These are phyloP conservation scores for Cerastis leucographa DNA, from an alignment of 2,888 invertebrate species.

Conservation along the genomic window DNA sequence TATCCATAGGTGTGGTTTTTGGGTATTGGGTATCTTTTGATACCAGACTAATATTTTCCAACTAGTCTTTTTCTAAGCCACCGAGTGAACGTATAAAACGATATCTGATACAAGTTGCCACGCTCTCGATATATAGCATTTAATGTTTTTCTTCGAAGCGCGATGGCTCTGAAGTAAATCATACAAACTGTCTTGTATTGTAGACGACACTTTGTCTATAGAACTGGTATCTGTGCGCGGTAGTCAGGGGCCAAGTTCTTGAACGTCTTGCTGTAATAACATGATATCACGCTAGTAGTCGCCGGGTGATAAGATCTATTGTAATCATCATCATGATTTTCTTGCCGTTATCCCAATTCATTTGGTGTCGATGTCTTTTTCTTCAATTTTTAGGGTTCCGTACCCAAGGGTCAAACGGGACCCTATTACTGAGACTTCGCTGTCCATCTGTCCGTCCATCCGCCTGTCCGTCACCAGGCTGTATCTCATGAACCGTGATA, in stretches of 20 bases:
- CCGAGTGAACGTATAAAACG: no score
- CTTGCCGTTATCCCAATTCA: no score
- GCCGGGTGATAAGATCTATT: neutral
- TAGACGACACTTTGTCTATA: neutral
- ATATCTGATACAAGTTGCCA: neutral
- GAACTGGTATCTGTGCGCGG: slow-evolving; percentile 28
- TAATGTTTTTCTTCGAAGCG: slow-evolving; percentile 37
- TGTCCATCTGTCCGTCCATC: no score
- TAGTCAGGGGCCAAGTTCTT: slow-evolving; percentile 30
- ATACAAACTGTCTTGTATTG: slow-evolving; percentile 40
- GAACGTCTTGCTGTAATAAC: neutral
- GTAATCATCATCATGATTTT: no score
- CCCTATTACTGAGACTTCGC: no score
- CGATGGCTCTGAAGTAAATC: slow-evolving; percentile 47
- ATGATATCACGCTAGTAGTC: neutral
- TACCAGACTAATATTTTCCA: neutral
- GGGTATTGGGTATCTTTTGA: no score
- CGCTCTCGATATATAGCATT: slow-evolving; percentile 48
- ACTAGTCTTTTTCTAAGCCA: neutral
- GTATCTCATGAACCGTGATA: no score
- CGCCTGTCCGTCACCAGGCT: no score
- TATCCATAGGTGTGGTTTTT: no score
- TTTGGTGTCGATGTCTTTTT: no score
- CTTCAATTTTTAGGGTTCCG: no score
- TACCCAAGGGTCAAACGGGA: no score